Percentiles rank a stretch among this genome's conserved stretches.
Conservation (phyloP, 1,140 invertebrate genomes). For the Oreohelix idahoensis region DNA sequence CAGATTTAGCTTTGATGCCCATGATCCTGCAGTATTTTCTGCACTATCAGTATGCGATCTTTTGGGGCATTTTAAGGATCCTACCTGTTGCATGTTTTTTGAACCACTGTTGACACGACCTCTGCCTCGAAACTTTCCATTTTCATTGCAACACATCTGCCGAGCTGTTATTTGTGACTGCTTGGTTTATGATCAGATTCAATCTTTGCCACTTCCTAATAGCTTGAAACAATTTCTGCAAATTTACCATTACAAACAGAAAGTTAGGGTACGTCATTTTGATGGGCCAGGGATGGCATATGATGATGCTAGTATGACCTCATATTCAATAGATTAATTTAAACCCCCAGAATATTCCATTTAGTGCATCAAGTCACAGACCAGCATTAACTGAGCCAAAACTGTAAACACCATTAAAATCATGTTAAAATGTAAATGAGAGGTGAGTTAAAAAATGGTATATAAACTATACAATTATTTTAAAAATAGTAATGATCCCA, state of each 20-base stretch:
- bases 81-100: conserved; percentile 97
- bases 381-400: no score
- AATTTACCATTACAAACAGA: conserved; percentile 97
- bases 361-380: no score
- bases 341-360: no score
- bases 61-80: conserved; percentile 97
- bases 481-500: no score
- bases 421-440: no score
- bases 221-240: conserved; percentile 91
- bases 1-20: conserved; percentile 95
- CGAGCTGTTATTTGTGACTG: conserved; percentile 88
- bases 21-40: conserved; percentile 94
- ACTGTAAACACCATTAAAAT: no score
- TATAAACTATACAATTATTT: no score
- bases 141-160: conserved; percentile 91
- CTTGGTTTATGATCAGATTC: conserved; percentile 84
- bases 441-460: no score
- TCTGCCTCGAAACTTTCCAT: conserved; percentile 88
- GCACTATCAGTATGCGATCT: conserved; percentile 89
- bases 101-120: conserved; percentile 97
- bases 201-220: conserved; percentile 84
- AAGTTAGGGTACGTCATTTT: conserved; percentile 84
- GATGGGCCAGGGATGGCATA: conserved; percentile 42
- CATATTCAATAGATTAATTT: no score
- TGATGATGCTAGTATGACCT: not conserved